Evolutionary conservation across 2,797 vertebrate species (phyloP), one percentile per base, ranked within the genome.

Genomic region (Syndactyla subalaris): DNA sequence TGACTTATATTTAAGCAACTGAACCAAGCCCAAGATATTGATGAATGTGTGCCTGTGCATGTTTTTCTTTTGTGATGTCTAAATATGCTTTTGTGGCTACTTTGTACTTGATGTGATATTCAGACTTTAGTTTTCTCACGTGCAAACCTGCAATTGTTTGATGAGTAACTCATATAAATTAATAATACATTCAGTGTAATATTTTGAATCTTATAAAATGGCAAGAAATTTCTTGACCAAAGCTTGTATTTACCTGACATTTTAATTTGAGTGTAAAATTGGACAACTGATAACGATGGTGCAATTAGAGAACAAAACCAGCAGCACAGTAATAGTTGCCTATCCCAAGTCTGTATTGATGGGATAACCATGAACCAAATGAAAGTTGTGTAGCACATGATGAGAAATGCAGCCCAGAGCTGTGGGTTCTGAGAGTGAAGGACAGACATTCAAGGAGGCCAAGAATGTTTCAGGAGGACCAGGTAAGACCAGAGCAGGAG

Each of bases 291-390:
- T 65, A 63, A 24, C 1, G 4, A 9, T 32, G 27, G 8, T 68
- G 41, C 2, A 8, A 7, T 59, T 78, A 46, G 7, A 65, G 54
- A 54, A 55, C 39, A 43, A 83, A 85, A n/a, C 4, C 27, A 65
- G 30, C 3, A 30, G 22, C 15, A 30, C 1, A 0, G 45, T 57
- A 36, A 27, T 27, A 9, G 13, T 80, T 63, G 26, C 18, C 9
- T 30, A 2, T 41, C 49, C 10, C 36, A 61, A 51, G 27, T 61
- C 20, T 34, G 2, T 48, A 10, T 41, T 14, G 57, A 36, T 36
- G 72, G 30, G 41, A 3, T 66, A 39, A 30, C 0, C 2, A 18
- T 24, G 75, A 73, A 23, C 12, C 34, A 19, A 6, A 0, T 23
- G 88, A 5, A 83, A 4, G 10, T 10, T 78, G 70, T 30, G 9